These are phyloP conservation scores for Colinus virginianus DNA, from an alignment of 2,113 vertebrate species.

Conservation along the genomic window DNA sequence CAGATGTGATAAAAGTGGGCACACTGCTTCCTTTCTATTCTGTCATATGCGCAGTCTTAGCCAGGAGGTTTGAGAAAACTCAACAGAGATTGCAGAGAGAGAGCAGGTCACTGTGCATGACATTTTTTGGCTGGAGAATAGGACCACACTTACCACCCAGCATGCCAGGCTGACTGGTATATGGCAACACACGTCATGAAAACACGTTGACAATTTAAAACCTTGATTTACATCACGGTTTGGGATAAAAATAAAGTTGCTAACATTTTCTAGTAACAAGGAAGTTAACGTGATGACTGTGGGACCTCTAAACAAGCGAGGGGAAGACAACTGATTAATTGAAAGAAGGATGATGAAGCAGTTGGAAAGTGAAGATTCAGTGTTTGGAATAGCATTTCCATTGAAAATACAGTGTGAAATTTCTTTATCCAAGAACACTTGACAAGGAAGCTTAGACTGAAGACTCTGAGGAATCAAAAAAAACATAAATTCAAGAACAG, in stretches of 20 bases:
- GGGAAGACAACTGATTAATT: neutral
- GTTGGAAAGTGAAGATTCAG: neutral
- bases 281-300: neutral
- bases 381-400: neutral
- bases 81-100: neutral
- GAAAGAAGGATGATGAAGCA: neutral
- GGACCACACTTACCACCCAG: neutral
- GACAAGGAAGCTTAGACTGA: neutral
- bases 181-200: rapidly evolving
- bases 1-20: rapidly evolving
- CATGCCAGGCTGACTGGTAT: neutral
- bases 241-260: no score
- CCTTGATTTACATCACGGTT: neutral
- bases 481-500: neutral
- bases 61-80: neutral
- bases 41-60: rapidly evolving
- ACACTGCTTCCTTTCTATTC: neutral
- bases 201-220: neutral
- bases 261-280: neutral
- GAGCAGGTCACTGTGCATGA: neutral
- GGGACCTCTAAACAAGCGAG: neutral
- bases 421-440: neutral
- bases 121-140: neutral
- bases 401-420: neutral
- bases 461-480: neutral